Base-by-base conservation (phyloP, 2,113 vertebrate genomes). In the Laticauda laticaudata region DNA sequence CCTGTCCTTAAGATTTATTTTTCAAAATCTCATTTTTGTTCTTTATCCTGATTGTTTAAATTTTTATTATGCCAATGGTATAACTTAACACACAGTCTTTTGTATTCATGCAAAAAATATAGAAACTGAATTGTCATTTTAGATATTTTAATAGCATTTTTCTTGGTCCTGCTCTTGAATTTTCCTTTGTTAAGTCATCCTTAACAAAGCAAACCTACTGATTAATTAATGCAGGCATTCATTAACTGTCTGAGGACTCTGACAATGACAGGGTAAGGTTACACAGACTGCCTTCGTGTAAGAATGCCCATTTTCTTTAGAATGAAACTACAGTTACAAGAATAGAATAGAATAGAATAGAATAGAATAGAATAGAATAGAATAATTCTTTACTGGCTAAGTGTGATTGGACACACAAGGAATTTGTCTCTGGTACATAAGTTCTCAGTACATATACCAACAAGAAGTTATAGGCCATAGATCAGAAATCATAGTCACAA, bases 161-260 rank as follows among this genome's bases (percentile, higher is more conserved):
- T 81, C 75, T 21, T 81, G 69, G 6, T 81, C 8, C 34, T 39
- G 69, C 34, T 81, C 34, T 81, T 81, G 75, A 43, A 43, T 81
- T 81, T 81, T 43, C 34, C 7, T 81, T 81, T 81, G 18, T 39
- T 21, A 81, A 90, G 5, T 90, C 51, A 59, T 92, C 51, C 54
- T 86, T 91, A 54, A 95, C 93, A 95, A 91, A 96, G 2, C 93
- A 95, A 39, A 56, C 91, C 94, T 86, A 26, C 51, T 94, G 69
- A 95, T 95, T 95, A 95, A 94, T 95, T 95, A 95, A 95, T 43
- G 4, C 20, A 93, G 87, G 92, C 92, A 92, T 93, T 96, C 93
- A 93, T 95, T 96, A 95, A 94, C 45, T 89, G 87, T 91, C 89
- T 93, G 90, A 95, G 88, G 48, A 29, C 61, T 92, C 43, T 14